Evolutionary conservation across 2,797 vertebrate genomes (phyloP).

Genomic region (Kryptopterus vitreolus): DNA sequence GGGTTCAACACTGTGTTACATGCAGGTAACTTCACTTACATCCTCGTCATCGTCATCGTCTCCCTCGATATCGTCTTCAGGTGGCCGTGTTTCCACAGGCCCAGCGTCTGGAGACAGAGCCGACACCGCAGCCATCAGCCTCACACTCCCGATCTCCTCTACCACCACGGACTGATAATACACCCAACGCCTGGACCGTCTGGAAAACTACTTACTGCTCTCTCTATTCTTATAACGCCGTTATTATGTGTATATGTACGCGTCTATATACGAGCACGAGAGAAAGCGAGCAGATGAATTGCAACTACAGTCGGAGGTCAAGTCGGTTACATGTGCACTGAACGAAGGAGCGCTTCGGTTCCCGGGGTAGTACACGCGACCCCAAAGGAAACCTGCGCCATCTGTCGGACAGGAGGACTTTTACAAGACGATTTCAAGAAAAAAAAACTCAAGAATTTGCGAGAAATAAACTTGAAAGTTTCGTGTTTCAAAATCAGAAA

Average conservation of each 20-base stretch:
- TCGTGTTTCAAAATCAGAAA: too few species aligned
- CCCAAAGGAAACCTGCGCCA: slow-evolving; percentile 49
- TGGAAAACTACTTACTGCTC: neutral
- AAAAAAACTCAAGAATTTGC: too few species aligned
- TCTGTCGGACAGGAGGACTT: slow-evolving; percentile 53
- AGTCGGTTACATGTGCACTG: slow-evolving; percentile 62
- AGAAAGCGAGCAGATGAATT: slow-evolving; percentile 34
- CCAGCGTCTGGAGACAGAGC: slow-evolving; percentile 74
- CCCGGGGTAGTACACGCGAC: neutral
- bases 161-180: neutral
- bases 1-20: neutral
- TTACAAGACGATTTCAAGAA: too few species aligned
- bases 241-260: too few species aligned
- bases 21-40: slow-evolving; percentile 49
- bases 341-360: slow-evolving; percentile 57
- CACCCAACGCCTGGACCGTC: neutral
- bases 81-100: slow-evolving; percentile 71
- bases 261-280: slow-evolving; percentile 4
- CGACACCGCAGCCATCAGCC: slow-evolving; percentile 70
- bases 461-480: too few species aligned
- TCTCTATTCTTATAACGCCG: neutral
- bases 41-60: slow-evolving; percentile 82
- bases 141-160: neutral
- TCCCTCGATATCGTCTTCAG: slow-evolving; percentile 75
- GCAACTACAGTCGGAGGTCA: slow-evolving; percentile 71